Conservation (phyloP, 2,797 vertebrate species). For the Morus bassanus region DNA sequence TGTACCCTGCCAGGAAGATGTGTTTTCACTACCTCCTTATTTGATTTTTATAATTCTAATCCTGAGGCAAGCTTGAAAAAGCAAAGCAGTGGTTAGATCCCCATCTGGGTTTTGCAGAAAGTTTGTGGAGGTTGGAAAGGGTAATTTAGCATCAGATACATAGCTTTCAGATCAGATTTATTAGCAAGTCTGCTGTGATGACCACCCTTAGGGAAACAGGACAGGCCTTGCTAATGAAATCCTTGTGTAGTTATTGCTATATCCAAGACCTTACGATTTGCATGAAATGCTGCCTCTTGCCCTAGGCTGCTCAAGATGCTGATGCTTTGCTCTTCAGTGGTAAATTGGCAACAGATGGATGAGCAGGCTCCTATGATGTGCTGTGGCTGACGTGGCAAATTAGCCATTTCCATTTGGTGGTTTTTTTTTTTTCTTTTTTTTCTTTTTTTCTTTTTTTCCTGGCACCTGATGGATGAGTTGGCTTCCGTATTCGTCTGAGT, state of each 20-base stretch:
- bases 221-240: not conserved
- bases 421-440: too few species aligned
- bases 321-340: not conserved
- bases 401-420: not conserved
- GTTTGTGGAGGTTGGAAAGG: not conserved
- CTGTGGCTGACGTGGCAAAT: not conserved
- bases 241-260: not conserved
- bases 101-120: not conserved
- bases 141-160: not conserved
- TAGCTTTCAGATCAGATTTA: not conserved
- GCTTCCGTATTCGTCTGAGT: not conserved
- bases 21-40: not conserved
- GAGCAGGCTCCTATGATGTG: accelerated
- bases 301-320: not conserved
- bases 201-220: not conserved
- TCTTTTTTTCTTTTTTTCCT: too few species aligned
- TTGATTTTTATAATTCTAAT: not conserved
- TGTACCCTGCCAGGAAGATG: not conserved
- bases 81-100: not conserved
- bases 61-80: not conserved
- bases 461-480: not conserved
- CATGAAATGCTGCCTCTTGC: not conserved
- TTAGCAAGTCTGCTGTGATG: not conserved
- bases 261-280: not conserved
- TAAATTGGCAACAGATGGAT: not conserved